Conservation (phyloP, 2,113 vertebrate species). For the Nansenia antarctica region DNA sequence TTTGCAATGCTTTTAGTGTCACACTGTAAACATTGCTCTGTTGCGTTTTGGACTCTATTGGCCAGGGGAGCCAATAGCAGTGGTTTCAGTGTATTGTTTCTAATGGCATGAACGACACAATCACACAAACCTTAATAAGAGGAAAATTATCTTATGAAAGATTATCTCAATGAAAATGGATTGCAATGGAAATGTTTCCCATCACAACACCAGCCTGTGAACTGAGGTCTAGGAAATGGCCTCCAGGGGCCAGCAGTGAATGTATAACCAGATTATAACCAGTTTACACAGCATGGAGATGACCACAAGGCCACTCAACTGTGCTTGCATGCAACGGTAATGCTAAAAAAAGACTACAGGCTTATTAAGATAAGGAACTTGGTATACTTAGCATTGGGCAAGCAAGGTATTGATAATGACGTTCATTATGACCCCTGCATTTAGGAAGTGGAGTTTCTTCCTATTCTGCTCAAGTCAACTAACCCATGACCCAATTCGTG, state of each 20-base stretch:
- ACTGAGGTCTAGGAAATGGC: slow-evolving; percentile 5
- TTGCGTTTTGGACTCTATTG: background rate
- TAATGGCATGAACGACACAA: background rate
- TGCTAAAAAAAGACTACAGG: background rate
- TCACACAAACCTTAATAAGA: background rate
- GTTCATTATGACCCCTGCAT: no score
- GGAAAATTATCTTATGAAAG: background rate
- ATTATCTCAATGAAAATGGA: slow-evolving; percentile 32
- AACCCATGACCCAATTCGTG: no score
- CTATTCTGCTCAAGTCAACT: no score
- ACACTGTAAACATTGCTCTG: background rate
- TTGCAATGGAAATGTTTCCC: slow-evolving; percentile 18
- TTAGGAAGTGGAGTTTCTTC: no score
- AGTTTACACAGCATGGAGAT: background rate
- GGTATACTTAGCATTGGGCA: no score
- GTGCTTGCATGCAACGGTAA: background rate
- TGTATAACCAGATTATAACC: no score
- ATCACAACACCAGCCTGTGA: slow-evolving; percentile 5
- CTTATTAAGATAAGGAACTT: no score
- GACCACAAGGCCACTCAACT: background rate
- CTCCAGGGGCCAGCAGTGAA: background rate
- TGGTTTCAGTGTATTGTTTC: background rate
- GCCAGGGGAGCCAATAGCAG: background rate
- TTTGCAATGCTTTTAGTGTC: background rate
- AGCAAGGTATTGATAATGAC: no score